These are phyloP conservation scores for Hemicordylus capensis DNA, from an alignment of 2,113 vertebrate genomes.

Conservation along the genomic window DNA sequence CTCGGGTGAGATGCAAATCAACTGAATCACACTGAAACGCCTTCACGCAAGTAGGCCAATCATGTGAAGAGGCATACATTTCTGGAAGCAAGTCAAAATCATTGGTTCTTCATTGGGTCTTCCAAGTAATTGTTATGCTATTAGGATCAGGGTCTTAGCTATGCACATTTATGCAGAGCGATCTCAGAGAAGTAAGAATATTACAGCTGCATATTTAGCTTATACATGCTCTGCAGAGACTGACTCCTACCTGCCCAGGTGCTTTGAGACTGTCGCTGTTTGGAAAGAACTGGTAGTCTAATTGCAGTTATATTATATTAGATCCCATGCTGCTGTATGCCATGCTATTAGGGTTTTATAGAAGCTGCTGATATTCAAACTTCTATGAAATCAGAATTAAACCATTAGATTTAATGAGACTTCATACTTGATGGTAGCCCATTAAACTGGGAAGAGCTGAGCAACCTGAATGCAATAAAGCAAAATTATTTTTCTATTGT, in stretches of 20 bases:
- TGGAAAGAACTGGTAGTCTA: conserved; percentile 35
- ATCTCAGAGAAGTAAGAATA: too few species aligned
- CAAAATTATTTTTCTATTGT: conserved; percentile 15
- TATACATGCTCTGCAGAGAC: background rate
- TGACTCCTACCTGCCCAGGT: background rate
- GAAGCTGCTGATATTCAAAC: conserved; percentile 14
- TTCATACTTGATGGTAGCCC: background rate
- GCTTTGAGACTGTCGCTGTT: background rate
- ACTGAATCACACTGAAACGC: too few species aligned
- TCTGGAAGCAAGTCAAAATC: too few species aligned
- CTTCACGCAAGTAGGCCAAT: too few species aligned
- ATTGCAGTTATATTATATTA: conserved; percentile 26
- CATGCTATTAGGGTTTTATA: conserved; percentile 35
- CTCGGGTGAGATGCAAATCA: too few species aligned
- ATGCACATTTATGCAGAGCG: too few species aligned
- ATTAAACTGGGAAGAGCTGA: conserved; percentile 20
- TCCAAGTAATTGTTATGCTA: too few species aligned
- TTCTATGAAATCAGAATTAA: conserved; percentile 31
- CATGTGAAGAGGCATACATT: too few species aligned
- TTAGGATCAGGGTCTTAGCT: too few species aligned
- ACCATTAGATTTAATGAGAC: conserved; percentile 32
- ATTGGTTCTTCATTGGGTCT: too few species aligned
- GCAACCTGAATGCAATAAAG: conserved; percentile 7
- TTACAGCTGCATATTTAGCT: background rate
- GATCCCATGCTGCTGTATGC: conserved; percentile 19